A percentile compares a stretch with the other conserved stretches of the same genome.
Conservation (phyloP, 2,113 vertebrate species). For the Pao palembangensis region DNA sequence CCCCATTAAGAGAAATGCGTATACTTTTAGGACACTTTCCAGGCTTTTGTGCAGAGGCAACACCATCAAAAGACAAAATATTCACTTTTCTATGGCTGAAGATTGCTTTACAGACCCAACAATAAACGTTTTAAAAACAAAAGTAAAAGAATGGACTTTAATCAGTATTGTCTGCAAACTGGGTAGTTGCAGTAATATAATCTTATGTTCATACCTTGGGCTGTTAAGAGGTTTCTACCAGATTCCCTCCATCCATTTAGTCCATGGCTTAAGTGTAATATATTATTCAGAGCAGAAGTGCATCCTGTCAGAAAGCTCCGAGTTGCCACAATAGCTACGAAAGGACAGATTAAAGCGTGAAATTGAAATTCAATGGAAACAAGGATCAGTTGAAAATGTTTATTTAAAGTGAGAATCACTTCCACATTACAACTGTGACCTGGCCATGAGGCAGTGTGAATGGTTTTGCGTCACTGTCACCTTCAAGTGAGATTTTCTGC, state of each 20-base stretch:
- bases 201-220: not conserved
- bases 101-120: no score
- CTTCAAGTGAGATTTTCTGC: not conserved
- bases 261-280: not conserved
- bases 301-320: not conserved
- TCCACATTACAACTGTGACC: no score
- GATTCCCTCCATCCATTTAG: conserved; percentile 6
- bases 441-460: not conserved
- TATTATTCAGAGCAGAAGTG: not conserved
- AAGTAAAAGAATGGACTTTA: no score
- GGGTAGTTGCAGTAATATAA: not conserved
- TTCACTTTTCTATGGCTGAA: no score
- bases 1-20: no score
- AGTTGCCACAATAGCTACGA: conserved; percentile 7
- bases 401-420: no score
- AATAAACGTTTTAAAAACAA: no score
- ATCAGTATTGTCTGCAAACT: no score
- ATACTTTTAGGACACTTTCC: no score
- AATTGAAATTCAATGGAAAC: conserved; percentile 28
- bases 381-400: no score
- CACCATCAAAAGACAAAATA: no score
- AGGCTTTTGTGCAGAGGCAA: no score
- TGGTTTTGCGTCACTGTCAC: conserved; percentile 18
- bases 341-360: conserved; percentile 34
- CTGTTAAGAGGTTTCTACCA: not conserved